phyloP scores from a whole-genome alignment of 2,113 vertebrate species.

The Stigmatopora nigra region DNA sequence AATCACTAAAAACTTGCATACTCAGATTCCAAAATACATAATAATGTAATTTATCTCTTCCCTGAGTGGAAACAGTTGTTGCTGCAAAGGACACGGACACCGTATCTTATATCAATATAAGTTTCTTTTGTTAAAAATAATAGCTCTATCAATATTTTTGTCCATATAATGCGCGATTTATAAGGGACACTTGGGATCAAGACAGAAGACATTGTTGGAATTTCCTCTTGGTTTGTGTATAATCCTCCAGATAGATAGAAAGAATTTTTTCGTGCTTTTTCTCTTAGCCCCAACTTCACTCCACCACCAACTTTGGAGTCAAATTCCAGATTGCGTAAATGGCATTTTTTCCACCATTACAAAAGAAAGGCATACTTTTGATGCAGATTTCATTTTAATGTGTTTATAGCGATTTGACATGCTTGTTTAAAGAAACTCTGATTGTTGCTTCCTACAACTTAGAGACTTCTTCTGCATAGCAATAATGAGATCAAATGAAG shows the following conservation, averaged over 20 bases:
- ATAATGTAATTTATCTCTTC: neutral
- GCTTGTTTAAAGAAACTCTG: neutral
- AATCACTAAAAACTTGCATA: neutral
- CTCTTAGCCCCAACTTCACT: neutral
- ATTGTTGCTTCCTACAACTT: too few relatives aligned
- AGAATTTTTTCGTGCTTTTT: neutral
- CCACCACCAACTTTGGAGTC: constrained; percentile 1
- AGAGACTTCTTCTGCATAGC: neutral
- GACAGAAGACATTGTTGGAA: constrained; percentile 2
- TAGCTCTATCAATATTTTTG: neutral
- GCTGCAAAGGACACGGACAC: neutral
- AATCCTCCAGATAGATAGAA: neutral
- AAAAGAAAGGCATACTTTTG: neutral
- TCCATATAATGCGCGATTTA: constrained; percentile 1
- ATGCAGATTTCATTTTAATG: neutral
- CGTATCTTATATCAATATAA: neutral
- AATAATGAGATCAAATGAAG: neutral
- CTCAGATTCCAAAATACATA: neutral
- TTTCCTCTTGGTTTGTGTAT: constrained; percentile 1
- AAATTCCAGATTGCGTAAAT: neutral
- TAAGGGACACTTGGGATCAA: neutral
- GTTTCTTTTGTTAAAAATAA: neutral
- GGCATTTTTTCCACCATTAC: too few relatives aligned
- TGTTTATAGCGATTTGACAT: neutral
- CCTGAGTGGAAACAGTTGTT: neutral